These are phyloP conservation scores for Tolmerus cingulatus DNA, from an alignment of 2,888 invertebrate genomes.

Conservation along the genomic window DNA sequence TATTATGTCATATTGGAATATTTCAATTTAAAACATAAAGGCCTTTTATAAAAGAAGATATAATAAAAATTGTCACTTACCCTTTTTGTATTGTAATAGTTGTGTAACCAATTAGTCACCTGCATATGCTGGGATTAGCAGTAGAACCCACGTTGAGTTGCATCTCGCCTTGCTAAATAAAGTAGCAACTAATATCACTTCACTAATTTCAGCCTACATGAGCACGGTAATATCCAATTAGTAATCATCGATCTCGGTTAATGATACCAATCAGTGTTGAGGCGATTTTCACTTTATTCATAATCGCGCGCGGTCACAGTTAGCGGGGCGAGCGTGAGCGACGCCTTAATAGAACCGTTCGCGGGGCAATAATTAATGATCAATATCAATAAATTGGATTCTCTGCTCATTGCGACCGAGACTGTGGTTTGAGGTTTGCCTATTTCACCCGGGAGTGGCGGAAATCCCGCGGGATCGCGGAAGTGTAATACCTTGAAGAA, in stretches of 20 bases:
- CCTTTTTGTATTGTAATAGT: background rate
- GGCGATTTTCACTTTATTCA: conserved; percentile 23
- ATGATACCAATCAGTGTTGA: conserved; percentile 14
- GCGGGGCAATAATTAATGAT: conserved; percentile 19
- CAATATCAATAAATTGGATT: conserved; percentile 38
- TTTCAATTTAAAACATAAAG: no score
- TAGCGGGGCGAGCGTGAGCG: background rate
- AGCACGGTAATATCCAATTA: background rate
- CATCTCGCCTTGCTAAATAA: background rate
- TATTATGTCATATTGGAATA: no score
- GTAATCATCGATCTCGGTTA: conserved; percentile 12
- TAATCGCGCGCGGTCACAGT: conserved; percentile 9
- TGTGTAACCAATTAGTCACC: background rate
- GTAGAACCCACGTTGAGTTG: background rate
- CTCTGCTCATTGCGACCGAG: background rate
- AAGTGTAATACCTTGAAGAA: background rate
- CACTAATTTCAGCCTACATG: background rate
- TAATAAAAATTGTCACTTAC: no score
- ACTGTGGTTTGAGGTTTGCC: background rate
- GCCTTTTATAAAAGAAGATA: no score
- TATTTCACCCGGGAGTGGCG: background rate
- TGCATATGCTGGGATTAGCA: background rate
- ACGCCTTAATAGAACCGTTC: conserved; percentile 32
- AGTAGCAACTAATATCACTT: background rate
- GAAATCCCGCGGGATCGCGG: background rate